Conservation (phyloP, 2,888 invertebrate genomes). For the Geotrupes spiniger region DNA sequence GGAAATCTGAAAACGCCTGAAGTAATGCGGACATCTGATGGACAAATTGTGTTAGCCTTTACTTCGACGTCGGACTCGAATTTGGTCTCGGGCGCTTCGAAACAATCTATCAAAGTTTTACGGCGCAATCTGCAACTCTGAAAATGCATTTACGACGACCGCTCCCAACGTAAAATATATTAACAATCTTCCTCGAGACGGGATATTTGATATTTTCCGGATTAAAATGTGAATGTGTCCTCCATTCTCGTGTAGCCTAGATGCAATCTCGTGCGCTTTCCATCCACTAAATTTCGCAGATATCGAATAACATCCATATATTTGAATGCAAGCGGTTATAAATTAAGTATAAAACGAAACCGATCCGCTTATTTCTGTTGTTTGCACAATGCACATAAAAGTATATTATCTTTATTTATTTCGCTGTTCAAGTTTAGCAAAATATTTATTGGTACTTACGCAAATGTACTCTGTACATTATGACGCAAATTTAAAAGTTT, state of each 20-base stretch:
- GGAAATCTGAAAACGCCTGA: constrained; percentile 39
- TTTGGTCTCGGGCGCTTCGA: neutral
- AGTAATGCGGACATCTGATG: constrained; percentile 41
- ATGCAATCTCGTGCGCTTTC: constrained; percentile 1
- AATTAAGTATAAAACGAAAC: constrained; percentile 1
- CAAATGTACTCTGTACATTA: too few relatives aligned
- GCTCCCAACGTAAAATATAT: constrained; percentile 2
- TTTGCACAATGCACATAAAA: neutral
- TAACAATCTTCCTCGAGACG: constrained; percentile 3
- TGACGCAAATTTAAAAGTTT: too few relatives aligned
- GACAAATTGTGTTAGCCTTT: constrained; percentile 41
- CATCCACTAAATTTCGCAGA: constrained; percentile 1
- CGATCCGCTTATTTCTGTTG: neutral
- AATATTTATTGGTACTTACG: too few relatives aligned
- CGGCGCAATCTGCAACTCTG: constrained; percentile 5
- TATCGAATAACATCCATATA: constrained; percentile 6
- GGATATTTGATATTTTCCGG: constrained; percentile 6
- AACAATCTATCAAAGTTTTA: constrained; percentile 7
- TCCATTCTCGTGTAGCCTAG: neutral
- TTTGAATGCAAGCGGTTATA: neutral
- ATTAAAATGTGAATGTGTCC: constrained; percentile 1
- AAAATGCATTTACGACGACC: constrained; percentile 4
- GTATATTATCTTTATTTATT: constrained; percentile 2
- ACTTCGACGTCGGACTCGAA: constrained; percentile 1
- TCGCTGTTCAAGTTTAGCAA: neutral